phyloP scores from a whole-genome alignment of 2,113 vertebrate species.

The Anoplopoma fimbria region DNA sequence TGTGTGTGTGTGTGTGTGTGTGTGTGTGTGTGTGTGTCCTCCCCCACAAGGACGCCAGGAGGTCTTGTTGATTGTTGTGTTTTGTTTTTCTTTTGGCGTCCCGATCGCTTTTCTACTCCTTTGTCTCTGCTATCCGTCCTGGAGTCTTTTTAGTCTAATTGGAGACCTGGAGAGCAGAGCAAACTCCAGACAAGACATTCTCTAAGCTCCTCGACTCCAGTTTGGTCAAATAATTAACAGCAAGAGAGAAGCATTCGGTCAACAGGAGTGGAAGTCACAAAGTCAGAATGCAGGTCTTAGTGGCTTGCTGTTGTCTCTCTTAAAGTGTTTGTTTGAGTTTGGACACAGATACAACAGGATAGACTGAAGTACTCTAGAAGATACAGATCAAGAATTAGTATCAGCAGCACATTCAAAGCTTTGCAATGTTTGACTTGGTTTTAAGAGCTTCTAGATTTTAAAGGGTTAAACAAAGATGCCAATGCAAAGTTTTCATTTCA shows the following conservation, averaged over 20 bases:
- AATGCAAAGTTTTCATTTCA: neutral
- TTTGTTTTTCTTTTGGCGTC: constrained; percentile 75
- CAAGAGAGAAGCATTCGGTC: constrained; percentile 63
- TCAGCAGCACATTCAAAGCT: constrained; percentile 25
- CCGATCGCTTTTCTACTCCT: constrained; percentile 54
- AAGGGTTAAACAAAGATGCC: neutral
- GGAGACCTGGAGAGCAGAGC: constrained; percentile 74
- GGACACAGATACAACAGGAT: constrained; percentile 44
- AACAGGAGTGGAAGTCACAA: constrained; percentile 71
- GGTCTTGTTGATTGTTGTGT: constrained; percentile 82
- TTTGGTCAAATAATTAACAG: constrained; percentile 85
- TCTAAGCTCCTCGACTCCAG: constrained; percentile 73
- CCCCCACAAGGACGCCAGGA: constrained; percentile 74
- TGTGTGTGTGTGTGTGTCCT: constrained; percentile 29
- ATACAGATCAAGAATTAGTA: constrained; percentile 44
- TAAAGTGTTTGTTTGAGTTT: constrained; percentile 66
- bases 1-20: constrained; percentile 31
- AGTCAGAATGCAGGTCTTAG: constrained; percentile 72
- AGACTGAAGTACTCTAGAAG: constrained; percentile 24
- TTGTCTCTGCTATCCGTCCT: constrained; percentile 73
- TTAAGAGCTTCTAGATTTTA: neutral
- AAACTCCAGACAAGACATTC: constrained; percentile 66
- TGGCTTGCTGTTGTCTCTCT: constrained; percentile 66
- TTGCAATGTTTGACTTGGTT: constrained; percentile 31
- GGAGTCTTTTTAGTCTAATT: constrained; percentile 81